Conservation (phyloP, 2,888 invertebrate species). For the Gibbula magus region DNA sequence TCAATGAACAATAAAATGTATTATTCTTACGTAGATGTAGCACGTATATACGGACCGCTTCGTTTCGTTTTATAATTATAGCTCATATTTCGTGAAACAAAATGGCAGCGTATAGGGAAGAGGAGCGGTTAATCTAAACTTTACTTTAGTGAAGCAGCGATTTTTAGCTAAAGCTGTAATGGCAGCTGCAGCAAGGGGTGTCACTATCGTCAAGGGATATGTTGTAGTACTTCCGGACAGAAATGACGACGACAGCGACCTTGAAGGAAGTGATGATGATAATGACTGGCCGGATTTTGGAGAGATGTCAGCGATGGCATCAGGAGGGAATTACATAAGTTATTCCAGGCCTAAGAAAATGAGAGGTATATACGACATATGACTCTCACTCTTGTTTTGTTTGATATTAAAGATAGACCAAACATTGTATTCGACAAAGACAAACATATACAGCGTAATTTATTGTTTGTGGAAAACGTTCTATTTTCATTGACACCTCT, state of each 20-base stretch:
- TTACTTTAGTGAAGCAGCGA: too few relatives aligned
- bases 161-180: background rate
- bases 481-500: too few relatives aligned
- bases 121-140: too few relatives aligned
- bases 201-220: slow-evolving; percentile 7
- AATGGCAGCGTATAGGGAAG: background rate
- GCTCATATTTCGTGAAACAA: background rate
- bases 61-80: background rate
- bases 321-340: slow-evolving; percentile 5
- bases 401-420: too few relatives aligned
- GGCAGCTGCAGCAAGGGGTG: background rate
- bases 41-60: background rate
- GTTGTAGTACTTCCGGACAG: slow-evolving; percentile 11
- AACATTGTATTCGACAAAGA: too few relatives aligned
- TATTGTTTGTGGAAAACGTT: too few relatives aligned
- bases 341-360: slow-evolving; percentile 37
- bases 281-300: slow-evolving; percentile 51
- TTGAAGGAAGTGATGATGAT: slow-evolving; percentile 50
- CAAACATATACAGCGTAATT: too few relatives aligned
- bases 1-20: too few relatives aligned
- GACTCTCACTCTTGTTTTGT: too few relatives aligned
- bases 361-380: slow-evolving; percentile 39
- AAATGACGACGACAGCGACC: slow-evolving; percentile 44
- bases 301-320: slow-evolving; percentile 40
- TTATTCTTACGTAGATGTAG: too few relatives aligned